Evolutionary conservation across 23 tunicate species (phyloP), one percentile per base, ranked within the genome.

Genomic region (Trididemnum clinides): DNA sequence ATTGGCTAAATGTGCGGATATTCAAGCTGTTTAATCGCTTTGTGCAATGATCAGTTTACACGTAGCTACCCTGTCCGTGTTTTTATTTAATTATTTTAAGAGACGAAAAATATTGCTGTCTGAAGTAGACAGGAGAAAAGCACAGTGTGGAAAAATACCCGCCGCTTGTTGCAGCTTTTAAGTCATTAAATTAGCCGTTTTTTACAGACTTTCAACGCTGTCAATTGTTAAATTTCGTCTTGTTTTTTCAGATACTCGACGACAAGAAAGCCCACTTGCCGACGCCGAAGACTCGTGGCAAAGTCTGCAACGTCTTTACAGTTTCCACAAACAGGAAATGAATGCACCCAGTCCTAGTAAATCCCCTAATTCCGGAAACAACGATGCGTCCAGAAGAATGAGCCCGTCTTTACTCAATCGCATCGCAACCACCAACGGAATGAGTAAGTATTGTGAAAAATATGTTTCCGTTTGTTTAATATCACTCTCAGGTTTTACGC

Each of bases 231-330:
- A 15, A 7, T 19, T 21, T 59, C 26, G 22, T 59, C 37, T 66
- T 32, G 75, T 31, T 66, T 73, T 73, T 36, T 3, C 29, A 37
- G 28, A 38, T 7, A 26, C 3, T 3, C 54, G 80, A 37, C 19
- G 75, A 37, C 54, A 36, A 38, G 80, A 26, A 1, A 51, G 87
- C 26, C 80, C 86, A 21, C 82, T 82, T 5, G 87, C 49, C 64
- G 88, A 84, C 62, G 78, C 86, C 3, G 97, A 92, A 33, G 97
- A 92, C 32, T 92, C 97, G 6, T 92, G 97, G 97, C 97, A 92
- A 33, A 85, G 88, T 12, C 66, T 78, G 35, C 83, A 78, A 37
- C 44, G 37, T n/a, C 26, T 78, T 1, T 78, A 78, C 83, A 78
- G 83, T 37, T 78, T 78, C 38, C 20, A 28, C 2, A 78, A 78